phyloP scores from a whole-genome alignment of 1,140 invertebrate species.

The Heliconius melpomene region DNA sequence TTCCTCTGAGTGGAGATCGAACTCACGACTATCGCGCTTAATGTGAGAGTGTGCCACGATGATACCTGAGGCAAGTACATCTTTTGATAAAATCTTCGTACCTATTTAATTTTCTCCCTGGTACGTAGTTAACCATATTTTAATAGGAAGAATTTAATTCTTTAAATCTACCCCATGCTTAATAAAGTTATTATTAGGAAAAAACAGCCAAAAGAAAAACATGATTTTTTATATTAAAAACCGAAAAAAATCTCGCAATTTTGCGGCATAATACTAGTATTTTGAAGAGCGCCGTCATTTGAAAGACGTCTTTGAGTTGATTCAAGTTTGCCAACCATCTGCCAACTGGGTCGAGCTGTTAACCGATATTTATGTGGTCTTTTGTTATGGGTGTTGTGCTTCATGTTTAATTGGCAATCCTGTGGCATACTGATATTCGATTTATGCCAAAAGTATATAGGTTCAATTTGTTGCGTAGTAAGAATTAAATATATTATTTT shows the following conservation, averaged over 20 bases:
- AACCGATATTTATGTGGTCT: slow-evolving; percentile 20
- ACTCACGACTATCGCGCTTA: too few species aligned
- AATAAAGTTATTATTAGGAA: neutral
- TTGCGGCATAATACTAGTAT: neutral
- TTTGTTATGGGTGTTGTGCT: slow-evolving; percentile 4
- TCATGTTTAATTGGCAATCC: slow-evolving; percentile 1
- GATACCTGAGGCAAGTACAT: too few species aligned
- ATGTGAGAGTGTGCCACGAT: too few species aligned
- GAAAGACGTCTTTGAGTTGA: slow-evolving; percentile 15
- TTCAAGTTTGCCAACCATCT: slow-evolving; percentile 15
- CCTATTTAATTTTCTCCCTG: too few species aligned
- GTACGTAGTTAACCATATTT: too few species aligned
- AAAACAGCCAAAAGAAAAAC: neutral
- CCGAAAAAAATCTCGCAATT: neutral
- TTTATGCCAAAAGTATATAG: neutral
- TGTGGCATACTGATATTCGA: neutral
- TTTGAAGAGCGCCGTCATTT: neutral
- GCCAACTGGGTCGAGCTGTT: slow-evolving; percentile 23
- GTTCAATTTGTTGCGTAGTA: neutral
- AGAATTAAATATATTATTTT: neutral
- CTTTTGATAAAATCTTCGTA: too few species aligned
- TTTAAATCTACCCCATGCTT: too few species aligned
- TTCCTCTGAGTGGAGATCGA: too few species aligned
- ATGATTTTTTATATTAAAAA: neutral
- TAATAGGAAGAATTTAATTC: too few species aligned